Conservation (phyloP, 1,140 invertebrate species). For the Camponotus vicinus region DNA sequence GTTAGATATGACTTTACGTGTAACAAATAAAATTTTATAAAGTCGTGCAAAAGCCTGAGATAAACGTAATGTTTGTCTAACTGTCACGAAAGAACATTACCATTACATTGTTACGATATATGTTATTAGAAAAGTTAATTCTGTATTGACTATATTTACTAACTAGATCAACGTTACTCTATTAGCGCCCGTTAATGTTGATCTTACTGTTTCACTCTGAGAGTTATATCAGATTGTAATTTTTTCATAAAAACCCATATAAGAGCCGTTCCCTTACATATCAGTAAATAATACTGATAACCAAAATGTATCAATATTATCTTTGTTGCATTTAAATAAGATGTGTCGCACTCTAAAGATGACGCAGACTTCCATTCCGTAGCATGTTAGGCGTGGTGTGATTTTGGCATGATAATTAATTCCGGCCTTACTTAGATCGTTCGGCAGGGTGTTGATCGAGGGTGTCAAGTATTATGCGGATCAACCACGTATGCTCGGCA, state of each 20-base stretch:
- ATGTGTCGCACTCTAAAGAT: slow-evolving; percentile 21
- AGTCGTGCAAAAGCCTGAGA: background rate
- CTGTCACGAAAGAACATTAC: slow-evolving; percentile 11
- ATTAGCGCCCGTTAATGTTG: background rate
- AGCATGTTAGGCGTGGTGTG: slow-evolving; percentile 80
- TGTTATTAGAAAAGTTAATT: background rate
- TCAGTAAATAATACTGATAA: slow-evolving; percentile 57
- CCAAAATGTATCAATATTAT: background rate
- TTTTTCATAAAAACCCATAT: background rate
- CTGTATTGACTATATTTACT: slow-evolving; percentile 27
- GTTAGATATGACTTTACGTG: background rate
- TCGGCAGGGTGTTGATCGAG: slow-evolving; percentile 95
- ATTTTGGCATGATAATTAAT: slow-evolving; percentile 85
- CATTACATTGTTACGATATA: background rate
- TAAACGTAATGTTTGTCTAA: slow-evolving; percentile 4
- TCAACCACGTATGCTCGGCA: slow-evolving; percentile 94
- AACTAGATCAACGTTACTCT: slow-evolving; percentile 21
- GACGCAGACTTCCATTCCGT: slow-evolving; percentile 41
- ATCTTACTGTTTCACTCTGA: slow-evolving; percentile 25
- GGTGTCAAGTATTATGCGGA: slow-evolving; percentile 97
- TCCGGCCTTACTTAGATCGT: slow-evolving; percentile 86
- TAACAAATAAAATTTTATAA: slow-evolving; percentile 32
- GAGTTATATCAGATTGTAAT: slow-evolving; percentile 29
- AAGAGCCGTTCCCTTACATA: background rate
- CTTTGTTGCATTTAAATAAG: slow-evolving; percentile 39